Base-by-base conservation (phyloP, 2,113 vertebrate species). In the Solenodon paradoxus region DNA sequence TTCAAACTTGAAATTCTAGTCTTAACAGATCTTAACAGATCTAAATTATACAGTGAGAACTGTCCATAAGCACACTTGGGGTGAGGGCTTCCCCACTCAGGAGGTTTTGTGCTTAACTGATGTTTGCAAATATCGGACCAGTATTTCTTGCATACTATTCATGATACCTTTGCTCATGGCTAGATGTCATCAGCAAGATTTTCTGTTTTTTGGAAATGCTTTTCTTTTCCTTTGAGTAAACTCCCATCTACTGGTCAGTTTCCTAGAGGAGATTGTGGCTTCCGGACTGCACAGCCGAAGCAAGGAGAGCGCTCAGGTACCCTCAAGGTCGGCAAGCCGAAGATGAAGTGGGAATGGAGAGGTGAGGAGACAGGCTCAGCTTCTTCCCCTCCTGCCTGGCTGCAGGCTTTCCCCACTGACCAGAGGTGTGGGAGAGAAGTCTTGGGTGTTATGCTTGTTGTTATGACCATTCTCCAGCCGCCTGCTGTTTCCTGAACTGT, bases 181-280 rank as follows among this genome's bases (percentile, higher is more conserved):
- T 9, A 30, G 26, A 12, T 30, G 72, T 32, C 74, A 28, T n/a
- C 32, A 75, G 51, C 71, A 77, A 75, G 78, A 51, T 59, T 64
- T 9, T 84, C 83, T 51, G 5, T 68, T n/a, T 63, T 61, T 59
- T 20, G 35, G 24, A 80, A 78, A 66, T 77, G 38, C 47, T 57
- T 42, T 69, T 66, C 42, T 72, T 47, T 59, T 38, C 28, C 66
- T 79, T 74, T 53, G 68, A 51, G 49, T 97, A 92, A 97, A 87
- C 49, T 86, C 7, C 5, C 2, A 28, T 96, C 88, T 97, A 19
- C 78, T 91, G 63, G 40, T 96, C 97, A 99, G 98, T 96, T 99
- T 99, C 97, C 97, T 99, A 26, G 98, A 99, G 96, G 98, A 99
- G 89, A 98, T 99, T 0, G 95, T 98, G 19, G 93, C 98, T 0